Base-by-base conservation (phyloP, 2,113 vertebrate genomes). In the Zootoca vivipara region DNA sequence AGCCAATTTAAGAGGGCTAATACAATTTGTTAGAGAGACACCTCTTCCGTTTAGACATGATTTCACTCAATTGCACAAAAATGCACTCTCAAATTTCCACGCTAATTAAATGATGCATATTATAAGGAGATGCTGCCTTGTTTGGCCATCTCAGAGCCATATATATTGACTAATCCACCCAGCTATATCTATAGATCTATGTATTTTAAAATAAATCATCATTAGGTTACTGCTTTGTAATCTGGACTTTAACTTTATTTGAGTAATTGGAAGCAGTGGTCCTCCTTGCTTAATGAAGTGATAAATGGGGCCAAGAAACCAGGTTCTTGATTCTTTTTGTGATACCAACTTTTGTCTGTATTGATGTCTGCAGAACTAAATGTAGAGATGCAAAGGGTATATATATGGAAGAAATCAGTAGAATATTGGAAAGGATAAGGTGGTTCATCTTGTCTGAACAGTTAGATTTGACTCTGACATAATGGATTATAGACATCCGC, bases 21-120 rank as follows among this genome's bases (percentile, higher is more conserved):
- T 18, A 46, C 5, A 33, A 56, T 79, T 86, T 86, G 85, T 91
- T 64, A 74, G 20, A 85, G 78, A 42, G 5, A 78, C 77, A 73
- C 46, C 3, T 33, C 2, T 67, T 77, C 65, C 28, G 42, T 85
- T 82, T 46, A 30, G 82, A 78, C 12, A 28, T n/a, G 26, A 18
- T 13, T 87, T 88, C 58, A 52, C 81, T 35, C 22, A 2, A 0
- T 26, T 88, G 30, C 4, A 58, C 91, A 67, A 82, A 78, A 82
- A 67, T 82, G 35, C 3, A 82, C 12, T 82, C 80, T 82, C 80
- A 82, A 26, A 67, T 86, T 86, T 65, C 74, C 30, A 67, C 77
- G 0, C 40, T 28, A 74, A 56, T 89, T 92, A 82, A 91, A 89
- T 85, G 87, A 89, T 77, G 79, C 1, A 83, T 5, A 67, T 85